A percentile compares a stretch with the other conserved stretches of the same genome.
Evolutionary conservation across 2,113 vertebrate species (phyloP).

Genomic region (Electrona antarctica): DNA sequence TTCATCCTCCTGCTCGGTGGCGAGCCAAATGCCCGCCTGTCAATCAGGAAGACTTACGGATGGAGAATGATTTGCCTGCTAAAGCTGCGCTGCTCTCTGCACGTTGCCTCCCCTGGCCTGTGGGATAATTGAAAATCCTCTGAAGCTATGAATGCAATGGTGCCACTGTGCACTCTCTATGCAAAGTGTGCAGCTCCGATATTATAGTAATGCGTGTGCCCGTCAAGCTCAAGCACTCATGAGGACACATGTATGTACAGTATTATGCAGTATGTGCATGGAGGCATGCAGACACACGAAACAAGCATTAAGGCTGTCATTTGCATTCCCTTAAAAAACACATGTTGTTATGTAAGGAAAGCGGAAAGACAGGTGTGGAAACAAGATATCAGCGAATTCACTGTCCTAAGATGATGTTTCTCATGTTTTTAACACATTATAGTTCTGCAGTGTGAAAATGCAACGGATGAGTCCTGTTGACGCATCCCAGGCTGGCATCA

Average conservation of each 20-base stretch:
- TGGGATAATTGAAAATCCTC: constrained; percentile 61
- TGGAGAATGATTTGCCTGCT: constrained; percentile 62
- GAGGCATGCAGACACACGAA: no score
- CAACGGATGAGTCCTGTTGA: constrained; percentile 2
- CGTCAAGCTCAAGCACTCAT: no score
- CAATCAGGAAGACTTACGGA: constrained; percentile 61
- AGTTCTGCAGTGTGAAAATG: background rate
- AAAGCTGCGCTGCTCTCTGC: constrained; percentile 50
- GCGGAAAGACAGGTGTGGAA: background rate
- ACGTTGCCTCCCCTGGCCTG: constrained; percentile 37
- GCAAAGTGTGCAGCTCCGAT: constrained; percentile 38
- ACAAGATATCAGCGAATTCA: background rate
- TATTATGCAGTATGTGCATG: no score
- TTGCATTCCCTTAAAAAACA: no score
- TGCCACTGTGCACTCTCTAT: constrained; percentile 32
- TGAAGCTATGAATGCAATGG: constrained; percentile 44
- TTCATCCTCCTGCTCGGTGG: constrained; percentile 30
- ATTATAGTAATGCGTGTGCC: constrained; percentile 33
- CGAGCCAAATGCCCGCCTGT: constrained; percentile 46
- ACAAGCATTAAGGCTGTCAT: no score
- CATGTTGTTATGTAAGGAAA: background rate
- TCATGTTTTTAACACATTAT: background rate
- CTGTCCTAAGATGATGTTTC: background rate
- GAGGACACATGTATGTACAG: no score
- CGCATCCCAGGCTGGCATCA: constrained; percentile 8